Evolutionary conservation across 2,888 invertebrate species (phyloP), one percentile per base, ranked within the genome.

Genomic region (Dryadula phaetusa): DNA sequence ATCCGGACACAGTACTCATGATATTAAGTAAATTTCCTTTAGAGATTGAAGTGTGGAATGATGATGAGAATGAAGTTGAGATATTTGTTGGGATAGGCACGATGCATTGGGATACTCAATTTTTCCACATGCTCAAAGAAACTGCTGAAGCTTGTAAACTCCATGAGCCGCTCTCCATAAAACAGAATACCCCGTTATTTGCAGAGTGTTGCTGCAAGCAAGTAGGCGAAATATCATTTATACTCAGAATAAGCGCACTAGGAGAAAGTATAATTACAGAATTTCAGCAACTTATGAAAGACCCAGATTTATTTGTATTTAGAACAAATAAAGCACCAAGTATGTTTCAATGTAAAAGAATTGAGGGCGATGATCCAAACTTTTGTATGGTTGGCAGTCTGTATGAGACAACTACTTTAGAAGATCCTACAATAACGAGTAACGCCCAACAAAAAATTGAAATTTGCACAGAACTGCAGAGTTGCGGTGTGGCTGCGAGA

Each of bases 11-110:
- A 2, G 78, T 94, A 14, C 79, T 92, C 0, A 79, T 85, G 72
- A 86, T 84, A 37, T 77, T 94, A 5, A 85, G 84, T 46, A 86
- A 85, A 58, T 90, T 88, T 73, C 93, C 94, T n/a, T 74, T 94
- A 56, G 88, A 92, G 77, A 81, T 94, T 40, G 87, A 88, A 72
- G 82, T 94, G 7, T 91, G 87, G 84, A 88, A 91, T 22, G 93
- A 92, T 61, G 88, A 90, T 62, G 83, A 83, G 62, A 81, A 82
- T 1, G 88, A 89, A 78, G 75, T 78, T 0, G 78, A 86, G 65
- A 86, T 86, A 73, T 92, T 86, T 71, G 86, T 94, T 18, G 94
- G 93, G 14, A 75, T 84, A 2, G 88, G 87, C 0, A 79, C 73
- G 6, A 86, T 93, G 81, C 68, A 79, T 3, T 94, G 94, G 94